phyloP scores from a whole-genome alignment of 1,140 invertebrate species.

The Tribolium madens region DNA sequence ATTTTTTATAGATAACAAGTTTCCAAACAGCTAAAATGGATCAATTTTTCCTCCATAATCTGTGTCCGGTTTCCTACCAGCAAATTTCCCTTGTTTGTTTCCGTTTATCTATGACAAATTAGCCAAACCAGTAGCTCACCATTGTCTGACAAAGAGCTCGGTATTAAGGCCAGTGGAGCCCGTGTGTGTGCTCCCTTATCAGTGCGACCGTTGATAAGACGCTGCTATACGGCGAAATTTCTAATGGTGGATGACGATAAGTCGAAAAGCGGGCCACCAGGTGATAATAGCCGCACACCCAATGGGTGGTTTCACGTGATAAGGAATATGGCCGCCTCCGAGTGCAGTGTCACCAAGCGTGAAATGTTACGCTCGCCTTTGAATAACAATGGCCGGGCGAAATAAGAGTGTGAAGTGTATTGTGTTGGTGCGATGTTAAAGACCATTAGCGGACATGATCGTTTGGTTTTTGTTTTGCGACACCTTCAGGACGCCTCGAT shows the following conservation, averaged over 20 bases:
- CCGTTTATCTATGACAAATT: not conserved
- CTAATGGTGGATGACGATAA: slow-evolving; percentile 48
- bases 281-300: slow-evolving; percentile 10
- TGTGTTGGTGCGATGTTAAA: slow-evolving; percentile 34
- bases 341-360: slow-evolving; percentile 59
- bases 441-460: slow-evolving; percentile 26
- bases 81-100: not conserved
- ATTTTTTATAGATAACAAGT: too few relatives aligned
- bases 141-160: not conserved
- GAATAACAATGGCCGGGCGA: slow-evolving; percentile 61
- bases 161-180: slow-evolving; percentile 12
- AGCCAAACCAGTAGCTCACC: not conserved
- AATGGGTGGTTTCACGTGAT: slow-evolving; percentile 42
- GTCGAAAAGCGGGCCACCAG: slow-evolving; percentile 43
- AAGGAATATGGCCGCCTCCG: slow-evolving; percentile 53
- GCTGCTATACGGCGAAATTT: slow-evolving; percentile 43
- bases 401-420: slow-evolving; percentile 42
- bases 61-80: not conserved
- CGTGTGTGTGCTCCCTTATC: not conserved
- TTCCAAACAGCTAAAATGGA: too few relatives aligned
- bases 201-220: not conserved
- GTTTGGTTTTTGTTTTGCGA: slow-evolving; percentile 22
- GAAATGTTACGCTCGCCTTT: slow-evolving; percentile 61
- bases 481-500: slow-evolving; percentile 25
- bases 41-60: not conserved